Base-by-base conservation (phyloP, 1,140 invertebrate species). In the Araneus ventricosus region DNA sequence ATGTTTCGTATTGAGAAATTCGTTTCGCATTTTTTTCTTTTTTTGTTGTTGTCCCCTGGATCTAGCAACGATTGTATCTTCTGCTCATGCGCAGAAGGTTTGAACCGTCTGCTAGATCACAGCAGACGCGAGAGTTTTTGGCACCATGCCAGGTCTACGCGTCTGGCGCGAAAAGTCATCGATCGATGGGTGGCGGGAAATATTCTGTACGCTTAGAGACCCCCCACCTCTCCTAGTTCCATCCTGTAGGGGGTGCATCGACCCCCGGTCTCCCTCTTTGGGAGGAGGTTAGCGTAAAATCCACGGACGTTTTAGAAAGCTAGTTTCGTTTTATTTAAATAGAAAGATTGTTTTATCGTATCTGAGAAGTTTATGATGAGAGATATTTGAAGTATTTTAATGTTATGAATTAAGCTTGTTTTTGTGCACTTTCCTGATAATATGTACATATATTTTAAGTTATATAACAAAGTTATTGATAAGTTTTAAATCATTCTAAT, bases 161-260 rank as follows among this genome's bases (percentile, higher is more conserved):
- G 91, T 92, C 91, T 92, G 91, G 91, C 91, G 91, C 91, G 91
- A 92, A 92, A 92, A 92, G 91, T 87, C 91, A 92, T 92, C 91
- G 91, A 92, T 92, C 91, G 91, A 45, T 92, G 84, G 82, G n/a
- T n/a, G 45, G 91, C 91, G 91, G 91, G 91, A 92, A 37, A 92
- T 61, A 37, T 82, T 63, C 41, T 82, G n/a, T 5, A 4, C 39
- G 2, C 30, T 10, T 6, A 24, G 30, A n/a, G 2, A 1, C 61
- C 59, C 79, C 90, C 57, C 24, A 22, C 59, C 30, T 45, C n/a
- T n/a, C 24, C 7, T n/a, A 45, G 27, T 59, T 79, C 27, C 59
- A 57, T 90, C 52, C 80, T 80, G 30, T 17, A 30, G 90, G 90
- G 90, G 90, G 85, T n/a, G 59, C 90, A 92, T 92, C 90, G 90